phyloP scores from a whole-genome alignment of 2,797 vertebrate species.

The Pteropus rufus region DNA sequence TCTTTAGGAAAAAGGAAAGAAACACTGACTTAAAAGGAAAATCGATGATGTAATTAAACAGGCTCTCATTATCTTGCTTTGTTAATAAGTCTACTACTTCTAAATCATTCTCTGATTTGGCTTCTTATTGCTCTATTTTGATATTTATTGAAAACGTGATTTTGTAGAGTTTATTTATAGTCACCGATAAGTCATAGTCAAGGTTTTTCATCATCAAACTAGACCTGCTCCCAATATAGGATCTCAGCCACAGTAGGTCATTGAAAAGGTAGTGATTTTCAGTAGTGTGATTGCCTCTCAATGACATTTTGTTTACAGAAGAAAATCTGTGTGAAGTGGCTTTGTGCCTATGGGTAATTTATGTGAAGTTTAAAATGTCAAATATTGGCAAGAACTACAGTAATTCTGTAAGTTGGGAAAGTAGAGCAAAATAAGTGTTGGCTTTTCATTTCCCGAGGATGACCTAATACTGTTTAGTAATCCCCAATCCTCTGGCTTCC shows the following conservation, averaged over 20 bases:
- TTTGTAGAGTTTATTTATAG: constrained; percentile 3
- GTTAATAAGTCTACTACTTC: constrained; percentile 44
- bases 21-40: constrained; percentile 47
- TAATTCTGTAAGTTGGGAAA: constrained; percentile 73
- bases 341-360: constrained; percentile 78
- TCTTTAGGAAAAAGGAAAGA: neutral
- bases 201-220: constrained; percentile 14
- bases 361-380: constrained; percentile 79
- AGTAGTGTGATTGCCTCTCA: constrained; percentile 58
- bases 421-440: constrained; percentile 73
- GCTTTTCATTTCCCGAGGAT: constrained; percentile 73
- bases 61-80: constrained; percentile 28
- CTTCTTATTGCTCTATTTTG: neutral
- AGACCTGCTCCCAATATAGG: neutral
- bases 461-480: constrained; percentile 61
- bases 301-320: constrained; percentile 78
- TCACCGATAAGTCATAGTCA: neutral
- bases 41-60: constrained; percentile 51
- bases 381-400: constrained; percentile 66
- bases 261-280: constrained; percentile 56
- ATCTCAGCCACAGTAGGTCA: constrained; percentile 35
- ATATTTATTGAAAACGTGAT: neutral
- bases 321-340: constrained; percentile 74
- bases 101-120: neutral
- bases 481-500: constrained; percentile 54